Conservation (phyloP, 2,797 vertebrate species). For the Kryptolebias ocellatus region DNA sequence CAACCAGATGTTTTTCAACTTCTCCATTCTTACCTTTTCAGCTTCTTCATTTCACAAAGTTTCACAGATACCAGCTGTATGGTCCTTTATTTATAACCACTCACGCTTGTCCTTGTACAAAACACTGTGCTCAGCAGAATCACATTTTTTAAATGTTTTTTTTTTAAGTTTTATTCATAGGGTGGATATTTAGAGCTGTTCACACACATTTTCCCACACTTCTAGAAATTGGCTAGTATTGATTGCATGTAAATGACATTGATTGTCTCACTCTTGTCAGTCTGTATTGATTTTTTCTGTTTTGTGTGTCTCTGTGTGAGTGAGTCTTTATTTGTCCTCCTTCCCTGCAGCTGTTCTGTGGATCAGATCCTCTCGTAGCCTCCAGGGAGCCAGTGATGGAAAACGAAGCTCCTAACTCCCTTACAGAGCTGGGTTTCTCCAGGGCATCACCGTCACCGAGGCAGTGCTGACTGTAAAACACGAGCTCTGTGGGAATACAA, state of each 20-base stretch:
- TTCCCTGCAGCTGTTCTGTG: slow-evolving; percentile 62
- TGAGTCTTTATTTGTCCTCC: slow-evolving; percentile 10
- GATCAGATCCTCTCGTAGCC: slow-evolving; percentile 3
- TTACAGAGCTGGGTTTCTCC: not conserved
- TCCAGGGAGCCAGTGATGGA: not conserved
- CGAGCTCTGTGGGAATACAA: too few relatives aligned
- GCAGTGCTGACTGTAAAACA: not conserved
- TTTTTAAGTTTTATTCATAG: not conserved
- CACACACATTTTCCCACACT: slow-evolving; percentile 63
- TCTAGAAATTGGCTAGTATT: slow-evolving; percentile 56
- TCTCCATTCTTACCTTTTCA: too few relatives aligned
- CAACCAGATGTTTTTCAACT: too few relatives aligned
- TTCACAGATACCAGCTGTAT: too few relatives aligned
- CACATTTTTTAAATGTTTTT: too few relatives aligned
- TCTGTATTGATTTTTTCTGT: slow-evolving; percentile 32
- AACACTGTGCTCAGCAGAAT: too few relatives aligned
- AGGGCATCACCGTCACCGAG: not conserved
- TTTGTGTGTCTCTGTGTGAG: slow-evolving; percentile 1
- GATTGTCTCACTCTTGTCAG: slow-evolving; percentile 40
- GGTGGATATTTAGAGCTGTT: slow-evolving; percentile 9
- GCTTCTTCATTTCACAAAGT: too few relatives aligned
- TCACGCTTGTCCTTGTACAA: too few relatives aligned
- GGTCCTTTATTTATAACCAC: too few relatives aligned
- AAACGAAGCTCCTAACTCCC: not conserved
- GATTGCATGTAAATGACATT: slow-evolving; percentile 66